Conservation (phyloP, 2,888 invertebrate species). For the Rhabditoides inermis region DNA sequence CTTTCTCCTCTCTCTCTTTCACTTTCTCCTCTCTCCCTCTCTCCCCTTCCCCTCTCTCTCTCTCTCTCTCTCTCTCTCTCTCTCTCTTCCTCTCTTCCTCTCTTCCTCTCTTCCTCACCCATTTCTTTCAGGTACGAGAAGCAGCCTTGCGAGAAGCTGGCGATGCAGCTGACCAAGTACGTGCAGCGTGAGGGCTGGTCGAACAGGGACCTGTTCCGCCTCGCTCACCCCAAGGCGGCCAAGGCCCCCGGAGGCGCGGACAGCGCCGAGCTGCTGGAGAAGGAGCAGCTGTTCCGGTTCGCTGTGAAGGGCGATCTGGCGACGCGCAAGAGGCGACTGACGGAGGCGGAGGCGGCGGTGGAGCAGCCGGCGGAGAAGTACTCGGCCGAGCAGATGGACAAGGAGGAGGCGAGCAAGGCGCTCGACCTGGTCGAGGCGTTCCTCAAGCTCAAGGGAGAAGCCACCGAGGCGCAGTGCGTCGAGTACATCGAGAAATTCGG, state of each 20-base stretch:
- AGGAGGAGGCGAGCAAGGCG: slow-evolving; percentile 14
- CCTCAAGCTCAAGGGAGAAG: slow-evolving; percentile 18
- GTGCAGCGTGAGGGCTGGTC: slow-evolving; percentile 65
- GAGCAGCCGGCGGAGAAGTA: slow-evolving; percentile 11
- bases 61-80: too few species aligned
- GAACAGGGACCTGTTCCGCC: slow-evolving; percentile 65
- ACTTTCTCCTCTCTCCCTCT: background rate
- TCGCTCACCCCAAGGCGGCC: slow-evolving; percentile 45
- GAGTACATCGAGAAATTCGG: slow-evolving; percentile 21
- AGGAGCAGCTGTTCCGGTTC: slow-evolving; percentile 38
- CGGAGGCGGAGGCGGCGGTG: slow-evolving; percentile 2
- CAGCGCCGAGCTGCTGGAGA: slow-evolving; percentile 20
- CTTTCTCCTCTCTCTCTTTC: too few species aligned
- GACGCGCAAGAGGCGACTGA: slow-evolving; percentile 6
- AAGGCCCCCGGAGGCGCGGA: background rate
- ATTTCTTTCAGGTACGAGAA: slow-evolving; percentile 49
- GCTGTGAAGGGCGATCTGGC: slow-evolving; percentile 23
- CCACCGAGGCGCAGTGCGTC: slow-evolving; percentile 15
- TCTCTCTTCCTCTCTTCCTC: too few species aligned
- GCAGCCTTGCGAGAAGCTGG: slow-evolving; percentile 63
- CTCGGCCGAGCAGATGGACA: slow-evolving; percentile 16
- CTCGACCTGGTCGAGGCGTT: slow-evolving; percentile 29
- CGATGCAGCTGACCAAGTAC: slow-evolving; percentile 63
- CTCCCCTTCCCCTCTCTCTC: too few species aligned
- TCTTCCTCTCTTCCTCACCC: too few species aligned